Conservation (phyloP, 2,797 vertebrate genomes). For the Sebastes kiyomatsui region DNA sequence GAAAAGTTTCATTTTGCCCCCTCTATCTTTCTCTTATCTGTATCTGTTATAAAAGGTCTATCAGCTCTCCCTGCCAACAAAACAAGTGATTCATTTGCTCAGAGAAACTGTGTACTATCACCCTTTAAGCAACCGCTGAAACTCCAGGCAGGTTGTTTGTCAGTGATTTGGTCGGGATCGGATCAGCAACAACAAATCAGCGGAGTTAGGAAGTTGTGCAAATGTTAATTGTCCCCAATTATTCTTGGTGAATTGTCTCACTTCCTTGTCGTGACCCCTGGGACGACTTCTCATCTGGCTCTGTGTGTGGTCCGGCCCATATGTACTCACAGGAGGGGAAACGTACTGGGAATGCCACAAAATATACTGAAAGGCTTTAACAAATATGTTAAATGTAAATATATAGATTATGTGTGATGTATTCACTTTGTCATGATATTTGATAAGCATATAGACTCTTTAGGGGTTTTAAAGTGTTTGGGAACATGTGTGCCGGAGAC, state of each 20-base stretch:
- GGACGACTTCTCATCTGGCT: conserved; percentile 36
- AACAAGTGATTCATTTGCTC: neutral
- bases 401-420: neutral
- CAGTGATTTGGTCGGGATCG: conserved; percentile 3
- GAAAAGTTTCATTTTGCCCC: neutral
- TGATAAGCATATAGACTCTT: neutral
- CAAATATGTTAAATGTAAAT: neutral
- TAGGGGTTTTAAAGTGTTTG: neutral
- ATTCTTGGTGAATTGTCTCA: conserved; percentile 63
- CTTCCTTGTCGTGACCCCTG: conserved; percentile 69
- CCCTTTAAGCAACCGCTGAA: conserved; percentile 19
- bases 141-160: conserved; percentile 17
- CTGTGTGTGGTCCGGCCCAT: conserved; percentile 73
- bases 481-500: neutral
- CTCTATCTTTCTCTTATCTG: neutral
- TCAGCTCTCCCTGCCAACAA: neutral
- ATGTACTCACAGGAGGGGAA: neutral
- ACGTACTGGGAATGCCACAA: neutral
- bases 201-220: conserved; percentile 76
- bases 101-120: neutral
- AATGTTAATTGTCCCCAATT: conserved; percentile 78
- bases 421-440: neutral
- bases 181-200: conserved; percentile 46
- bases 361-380: neutral
- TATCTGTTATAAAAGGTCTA: neutral